These are phyloP conservation scores for Phalanger gymnotis DNA, from an alignment of 2,797 vertebrate genomes.

Conservation along the genomic window DNA sequence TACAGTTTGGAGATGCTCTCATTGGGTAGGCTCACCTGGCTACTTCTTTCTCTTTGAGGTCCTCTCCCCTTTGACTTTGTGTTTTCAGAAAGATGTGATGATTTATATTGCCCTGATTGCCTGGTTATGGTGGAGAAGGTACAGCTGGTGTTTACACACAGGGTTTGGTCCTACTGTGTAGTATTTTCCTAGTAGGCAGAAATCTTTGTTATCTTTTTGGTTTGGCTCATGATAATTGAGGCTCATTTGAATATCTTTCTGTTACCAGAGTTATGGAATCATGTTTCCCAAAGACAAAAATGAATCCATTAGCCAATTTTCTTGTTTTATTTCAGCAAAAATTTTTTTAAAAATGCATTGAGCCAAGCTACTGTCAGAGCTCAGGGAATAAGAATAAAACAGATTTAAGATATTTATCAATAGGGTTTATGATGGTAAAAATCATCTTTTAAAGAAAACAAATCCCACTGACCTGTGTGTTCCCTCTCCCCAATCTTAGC, in stretches of 20 bases:
- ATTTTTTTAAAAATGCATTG: neutral
- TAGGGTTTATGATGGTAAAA: neutral
- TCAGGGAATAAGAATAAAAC: neutral
- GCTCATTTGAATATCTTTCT: conserved; percentile 17
- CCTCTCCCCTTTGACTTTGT: conserved; percentile 8
- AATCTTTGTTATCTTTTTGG: conserved; percentile 30
- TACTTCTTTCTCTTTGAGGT: conserved; percentile 3
- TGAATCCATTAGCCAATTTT: conserved; percentile 33
- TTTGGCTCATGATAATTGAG: neutral
- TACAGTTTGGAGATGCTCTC: neutral
- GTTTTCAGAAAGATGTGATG: conserved; percentile 44
- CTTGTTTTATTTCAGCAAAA: conserved; percentile 38
- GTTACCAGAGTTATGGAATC: conserved; percentile 9
- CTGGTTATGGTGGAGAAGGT: neutral
- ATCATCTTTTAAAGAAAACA: conserved; percentile 10
- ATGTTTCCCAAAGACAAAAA: conserved; percentile 49
- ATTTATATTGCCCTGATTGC: conserved; percentile 32
- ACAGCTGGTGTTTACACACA: neutral
- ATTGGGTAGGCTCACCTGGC: neutral
- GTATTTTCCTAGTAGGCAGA: neutral
- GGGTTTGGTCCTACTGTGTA: conserved; percentile 21
- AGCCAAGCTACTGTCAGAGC: neutral
- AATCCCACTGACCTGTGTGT: neutral
- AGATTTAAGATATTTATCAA: neutral
- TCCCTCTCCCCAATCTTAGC: conserved; percentile 10